Evolutionary conservation across 2,888 invertebrate species (phyloP), one percentile per base, ranked within the genome.

Genomic region (Halictus ligatus): DNA sequence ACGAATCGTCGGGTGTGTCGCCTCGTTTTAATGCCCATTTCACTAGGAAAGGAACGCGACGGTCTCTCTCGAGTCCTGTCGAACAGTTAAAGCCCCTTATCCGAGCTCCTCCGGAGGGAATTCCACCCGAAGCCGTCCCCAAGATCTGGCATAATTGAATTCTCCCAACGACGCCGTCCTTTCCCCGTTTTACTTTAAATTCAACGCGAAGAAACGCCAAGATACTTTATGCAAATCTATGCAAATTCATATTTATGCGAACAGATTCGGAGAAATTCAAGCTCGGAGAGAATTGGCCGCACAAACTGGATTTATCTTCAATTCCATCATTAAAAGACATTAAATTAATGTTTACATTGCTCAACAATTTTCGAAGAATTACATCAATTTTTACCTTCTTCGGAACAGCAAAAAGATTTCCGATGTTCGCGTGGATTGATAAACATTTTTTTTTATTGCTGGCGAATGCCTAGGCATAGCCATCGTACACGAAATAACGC

Each of bases 1-100:
- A 93, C 92, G 94, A 93, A 94, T 94, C 94, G 80, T 88, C 87
- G 81, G 87, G 81, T 89, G 88, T 91, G 91, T 89, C 91, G 76
- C 89, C 83, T 80, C 84, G 84, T 91, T 87, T 92, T 92, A 92
- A 90, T 90, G 90, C 87, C 77, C 89, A 72, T 67, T 72, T 74
- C 86, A 21, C 58, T 80, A 72, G 75, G 81, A 86, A 67, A 71
- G 76, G 84, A 67, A 54, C 80, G 75, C 76, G 78, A 54, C 60
- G 80, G 40, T 73, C 80, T 78, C 46, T 40, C 72, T 54, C 54
- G 78, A 40, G 75, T 64, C 67, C 40, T 73, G 54, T 73, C 69
- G 74, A 72, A 80, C 58, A 76, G 80, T 83, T 84, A 86, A 88
- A 82, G 35, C 74, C 58, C 54, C 86, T 86, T 87, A 86, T 86